Evolutionary conservation across 1,140 invertebrate genomes (phyloP).

Genomic region (Ips nitidus): DNA sequence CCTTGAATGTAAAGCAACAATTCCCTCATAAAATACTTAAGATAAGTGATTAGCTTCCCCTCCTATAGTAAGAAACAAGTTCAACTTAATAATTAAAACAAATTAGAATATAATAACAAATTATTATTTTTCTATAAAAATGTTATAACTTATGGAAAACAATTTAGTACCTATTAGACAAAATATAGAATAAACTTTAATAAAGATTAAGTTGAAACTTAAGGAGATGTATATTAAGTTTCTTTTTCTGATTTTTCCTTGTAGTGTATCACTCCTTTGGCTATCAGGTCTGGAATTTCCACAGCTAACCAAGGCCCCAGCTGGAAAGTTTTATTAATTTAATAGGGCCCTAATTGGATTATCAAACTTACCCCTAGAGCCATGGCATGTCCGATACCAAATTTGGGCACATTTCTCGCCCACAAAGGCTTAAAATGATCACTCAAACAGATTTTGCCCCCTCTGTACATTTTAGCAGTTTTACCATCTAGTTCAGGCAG

Average conservation of each 20-base stretch:
- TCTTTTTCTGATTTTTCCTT: conserved; percentile 68
- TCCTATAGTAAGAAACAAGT: too few relatives aligned
- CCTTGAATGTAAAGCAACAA: too few relatives aligned
- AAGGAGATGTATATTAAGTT: conserved; percentile 7
- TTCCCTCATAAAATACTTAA: too few relatives aligned
- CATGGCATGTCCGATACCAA: conserved; percentile 99
- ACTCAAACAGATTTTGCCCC: conserved; percentile 96
- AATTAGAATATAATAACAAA: too few relatives aligned
- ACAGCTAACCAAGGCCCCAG: conserved; percentile 98
- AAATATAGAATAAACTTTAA: too few relatives aligned
- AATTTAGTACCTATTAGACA: too few relatives aligned
- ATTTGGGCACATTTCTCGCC: conserved; percentile 97
- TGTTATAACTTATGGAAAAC: too few relatives aligned
- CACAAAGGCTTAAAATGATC: conserved; percentile 99
- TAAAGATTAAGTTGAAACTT: too few relatives aligned
- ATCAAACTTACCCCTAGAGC: conserved; percentile 82
- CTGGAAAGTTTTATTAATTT: conserved; percentile 58
- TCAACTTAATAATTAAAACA: too few relatives aligned
- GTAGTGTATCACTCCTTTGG: conserved; percentile 79
- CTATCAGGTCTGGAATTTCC: conserved; percentile 93
- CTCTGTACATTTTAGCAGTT: conserved; percentile 99
- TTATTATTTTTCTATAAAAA: too few relatives aligned
- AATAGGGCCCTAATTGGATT: conserved; percentile 5
- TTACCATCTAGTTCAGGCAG: conserved; percentile 98
- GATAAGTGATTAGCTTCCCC: too few relatives aligned